Base-by-base conservation (phyloP, 2,888 invertebrate species). In the Rhimphoctona megacephalus region DNA sequence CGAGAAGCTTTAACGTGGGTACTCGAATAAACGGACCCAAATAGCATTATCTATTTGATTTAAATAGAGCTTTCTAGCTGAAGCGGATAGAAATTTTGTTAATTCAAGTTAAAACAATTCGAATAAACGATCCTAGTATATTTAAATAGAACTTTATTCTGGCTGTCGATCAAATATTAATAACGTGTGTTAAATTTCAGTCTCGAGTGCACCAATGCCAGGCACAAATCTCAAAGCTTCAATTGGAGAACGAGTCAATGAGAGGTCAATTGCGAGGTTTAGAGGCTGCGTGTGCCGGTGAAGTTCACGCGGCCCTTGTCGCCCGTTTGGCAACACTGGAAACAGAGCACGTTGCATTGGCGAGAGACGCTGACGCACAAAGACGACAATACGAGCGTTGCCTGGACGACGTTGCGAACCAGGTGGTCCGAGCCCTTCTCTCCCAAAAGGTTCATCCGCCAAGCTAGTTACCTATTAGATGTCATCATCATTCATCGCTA, bases 371-470 rank as follows among this genome's bases (percentile, higher is more conserved):
- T 81, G 96, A 96, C 92, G 96, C 96, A 85, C 96, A 96, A 89
- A 94, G 96, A 86, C 95, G 96, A 87, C 97, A 97, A 91, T 98
- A 98, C 94, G 97, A 98, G 95, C 95, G 96, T 91, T 96, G 97
- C 94, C 95, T 98, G 92, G 97, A 98, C 95, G 97, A 98, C 95
- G 97, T 98, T 88, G 98, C 97, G 86, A 97, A 97, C 94, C 97
- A 97, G 93, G 97, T 97, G 89, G 97, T 98, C 83, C 96, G 97
- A 90, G 98, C 98, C 74, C 95, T 98, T 88, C 96, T 98, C 90
- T 97, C 97, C 73, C 98, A 98, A 95, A 98, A 98, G 96, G 97
- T 97, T 92, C 91, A 91, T 91, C 88, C 72, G 86, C 86, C 61
- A 82, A 82, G 87, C 86, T 88, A 81, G 83, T 83, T 84, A 49